Base-by-base conservation (phyloP, 2,888 invertebrate genomes). In the Leucophora obtusa region DNA sequence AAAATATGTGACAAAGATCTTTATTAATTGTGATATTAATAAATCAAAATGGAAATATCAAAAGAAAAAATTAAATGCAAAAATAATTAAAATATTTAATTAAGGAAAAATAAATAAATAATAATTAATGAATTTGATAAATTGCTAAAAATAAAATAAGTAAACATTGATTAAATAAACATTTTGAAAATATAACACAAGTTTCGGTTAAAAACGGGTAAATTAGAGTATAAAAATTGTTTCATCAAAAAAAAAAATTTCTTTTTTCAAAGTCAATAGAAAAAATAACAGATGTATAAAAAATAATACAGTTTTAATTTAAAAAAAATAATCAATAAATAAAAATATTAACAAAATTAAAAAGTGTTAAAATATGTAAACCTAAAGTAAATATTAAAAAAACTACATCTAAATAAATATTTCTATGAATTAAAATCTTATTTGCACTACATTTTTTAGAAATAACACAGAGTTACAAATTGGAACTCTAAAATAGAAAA, bases 121-220 rank as follows among this genome's bases (percentile, higher is more conserved):
- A 62, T n/a, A 50, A 60, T 53, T 62, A 63, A 56, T 1, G 38
- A 51, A 33, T 50, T 58, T 50, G 56, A 63, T 21, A 53, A 33
- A 18, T 62, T 24, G 28, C 24, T 70, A 21, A 47, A 63, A 63
- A 70, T 15, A 28, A 24, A 73, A 24, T 28, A 53, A 24, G 35
- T 38, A 28, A 28, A 28, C 28, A 70, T 15, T 66, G 50, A 63
- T 63, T 28, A 28, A 28, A 28, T n/a, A 76, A 38, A 59, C 14
- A 15, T 62, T 43, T 82, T 77, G 11, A 77, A 62, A 69, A 50
- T 75, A 82, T 75, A 82, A 87, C 88, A 86, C 87, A 88, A 87
- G 87, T 88, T 87, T 87, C 87, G 87, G 87, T 85, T 83, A 84
- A 87, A 87, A 87, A 87, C 87, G 84, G 84, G 84, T 84, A 84